These are phyloP conservation scores for Zaprionus camerounensis DNA, from an alignment of 1,140 invertebrate species.

Conservation along the genomic window DNA sequence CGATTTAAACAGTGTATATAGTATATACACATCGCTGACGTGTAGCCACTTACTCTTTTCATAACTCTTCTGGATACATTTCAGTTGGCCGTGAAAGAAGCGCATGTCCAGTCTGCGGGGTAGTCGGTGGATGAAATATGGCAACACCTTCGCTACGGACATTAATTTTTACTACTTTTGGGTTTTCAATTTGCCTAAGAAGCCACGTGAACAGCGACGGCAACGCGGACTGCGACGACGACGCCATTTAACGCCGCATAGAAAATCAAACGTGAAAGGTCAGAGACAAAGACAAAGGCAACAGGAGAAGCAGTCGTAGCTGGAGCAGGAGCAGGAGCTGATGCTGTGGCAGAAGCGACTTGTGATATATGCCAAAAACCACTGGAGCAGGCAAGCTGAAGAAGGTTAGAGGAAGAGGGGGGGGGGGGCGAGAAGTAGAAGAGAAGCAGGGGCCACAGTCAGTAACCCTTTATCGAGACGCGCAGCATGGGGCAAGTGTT, in stretches of 20 bases:
- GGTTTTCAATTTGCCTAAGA: constrained; percentile 76
- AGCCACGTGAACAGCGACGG: constrained; percentile 63
- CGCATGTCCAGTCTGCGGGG: neutral
- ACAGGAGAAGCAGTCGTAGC: neutral
- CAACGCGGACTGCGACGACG: constrained; percentile 30
- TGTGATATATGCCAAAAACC: constrained; percentile 64
- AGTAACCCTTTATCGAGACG: constrained; percentile 75
- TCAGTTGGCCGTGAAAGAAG: neutral
- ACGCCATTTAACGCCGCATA: constrained; percentile 76
- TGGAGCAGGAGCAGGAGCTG: constrained; percentile 9
- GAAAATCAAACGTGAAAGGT: constrained; percentile 77
- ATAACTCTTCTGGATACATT: neutral
- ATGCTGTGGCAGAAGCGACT: constrained; percentile 45
- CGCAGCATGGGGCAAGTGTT: constrained; percentile 62
- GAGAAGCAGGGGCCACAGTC: constrained; percentile 5
- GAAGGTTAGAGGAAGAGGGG: too few species aligned
- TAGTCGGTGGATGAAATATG: constrained; percentile 46
- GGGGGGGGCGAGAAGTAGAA: neutral
- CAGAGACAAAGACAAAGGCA: constrained; percentile 54
- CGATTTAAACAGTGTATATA: neutral
- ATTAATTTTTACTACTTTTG: constrained; percentile 79
- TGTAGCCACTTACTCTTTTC: neutral
- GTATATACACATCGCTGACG: neutral
- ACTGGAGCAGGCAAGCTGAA: neutral
- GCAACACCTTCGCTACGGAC: constrained; percentile 76